Base-by-base conservation (phyloP, 2,888 invertebrate genomes). In the Drosophila austrosaltans region DNA sequence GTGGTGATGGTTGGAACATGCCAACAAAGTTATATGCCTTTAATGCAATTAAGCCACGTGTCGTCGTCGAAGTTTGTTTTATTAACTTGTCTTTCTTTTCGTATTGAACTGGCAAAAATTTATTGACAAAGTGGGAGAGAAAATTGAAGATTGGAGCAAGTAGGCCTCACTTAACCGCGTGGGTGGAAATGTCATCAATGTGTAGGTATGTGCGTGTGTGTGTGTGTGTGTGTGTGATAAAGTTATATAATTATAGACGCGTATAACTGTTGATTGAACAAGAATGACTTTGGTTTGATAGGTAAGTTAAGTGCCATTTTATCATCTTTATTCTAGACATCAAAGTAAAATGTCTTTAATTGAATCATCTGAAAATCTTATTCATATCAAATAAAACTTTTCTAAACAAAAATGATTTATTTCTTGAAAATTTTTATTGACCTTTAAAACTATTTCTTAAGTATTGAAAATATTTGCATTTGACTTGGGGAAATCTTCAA, bases 31-130 rank as follows among this genome's bases (percentile, higher is more conserved):
- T 74, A 62, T 64, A 75, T 75, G 60, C 69, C 75, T 64, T 75
- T 69, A 75, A 75, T 87, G 81, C 82, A 82, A 76, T 82, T 79
- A 66, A 58, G 79, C 75, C 87, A 89, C 83, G 85, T 87, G 87
- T 78, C 81, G 71, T 67, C 69, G 64, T 68, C 73, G 66, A 79
- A 78, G 66, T 78, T 88, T 77, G 75, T 76, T 81, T 81, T 78
- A 79, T 74, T 75, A 69, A 69, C 69, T 74, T 72, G 72, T 62
- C 74, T 72, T 42, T 63, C 42, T 44, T 22, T 60, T 68, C 56
- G 40, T 16, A 6, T 16, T 36, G 10, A 6, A 25, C 22, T 40
- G 6, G 36, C 32, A 53, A 58, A 16, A 6, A 53, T 20, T 48
- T 28, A 25, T 8, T 16, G n/a, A 25, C 42, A 20, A 28, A 6